These are phyloP conservation scores for Schizotus pectinicornis DNA, from an alignment of 2,888 invertebrate genomes.

Conservation along the genomic window DNA sequence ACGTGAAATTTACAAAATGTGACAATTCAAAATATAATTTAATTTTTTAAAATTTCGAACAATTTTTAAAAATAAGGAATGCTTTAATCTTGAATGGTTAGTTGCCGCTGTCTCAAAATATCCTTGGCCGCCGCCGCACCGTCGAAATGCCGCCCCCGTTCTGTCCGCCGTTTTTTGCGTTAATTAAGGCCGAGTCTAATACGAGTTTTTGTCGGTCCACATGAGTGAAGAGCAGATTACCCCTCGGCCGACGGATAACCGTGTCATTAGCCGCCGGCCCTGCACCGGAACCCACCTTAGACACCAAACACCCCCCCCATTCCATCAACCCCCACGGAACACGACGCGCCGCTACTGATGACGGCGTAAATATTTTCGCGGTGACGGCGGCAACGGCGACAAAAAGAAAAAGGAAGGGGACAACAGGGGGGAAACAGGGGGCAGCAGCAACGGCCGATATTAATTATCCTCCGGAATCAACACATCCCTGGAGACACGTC, in stretches of 20 bases:
- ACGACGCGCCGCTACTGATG: slow-evolving; percentile 1
- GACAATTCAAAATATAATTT: no score
- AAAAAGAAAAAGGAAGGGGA: slow-evolving; percentile 9
- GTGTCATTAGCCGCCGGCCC: slow-evolving; percentile 42
- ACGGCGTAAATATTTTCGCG: slow-evolving; percentile 23
- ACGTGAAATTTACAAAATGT: no score
- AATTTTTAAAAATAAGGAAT: no score
- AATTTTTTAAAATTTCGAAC: no score
- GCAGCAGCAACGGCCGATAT: slow-evolving; percentile 37
- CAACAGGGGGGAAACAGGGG: no score
- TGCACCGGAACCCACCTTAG: slow-evolving; percentile 1
- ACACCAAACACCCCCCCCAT: slow-evolving; percentile 1
- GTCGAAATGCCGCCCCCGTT: slow-evolving; percentile 29
- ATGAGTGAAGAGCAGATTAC: slow-evolving; percentile 55
- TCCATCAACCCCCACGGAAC: slow-evolving; percentile 10
- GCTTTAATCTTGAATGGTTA: no score
- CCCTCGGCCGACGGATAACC: slow-evolving; percentile 44
- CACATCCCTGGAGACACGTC: slow-evolving; percentile 56
- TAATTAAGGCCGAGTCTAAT: slow-evolving; percentile 58
- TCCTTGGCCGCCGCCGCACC: slow-evolving; percentile 7
- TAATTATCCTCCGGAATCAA: slow-evolving; percentile 54
- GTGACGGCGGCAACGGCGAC: slow-evolving; percentile 9
- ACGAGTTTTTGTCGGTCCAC: slow-evolving; percentile 56
- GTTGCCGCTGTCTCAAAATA: no score
- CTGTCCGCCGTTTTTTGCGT: slow-evolving; percentile 52